Conservation (phyloP, 2,113 vertebrate genomes). For the Herpetotheres cachinnans region DNA sequence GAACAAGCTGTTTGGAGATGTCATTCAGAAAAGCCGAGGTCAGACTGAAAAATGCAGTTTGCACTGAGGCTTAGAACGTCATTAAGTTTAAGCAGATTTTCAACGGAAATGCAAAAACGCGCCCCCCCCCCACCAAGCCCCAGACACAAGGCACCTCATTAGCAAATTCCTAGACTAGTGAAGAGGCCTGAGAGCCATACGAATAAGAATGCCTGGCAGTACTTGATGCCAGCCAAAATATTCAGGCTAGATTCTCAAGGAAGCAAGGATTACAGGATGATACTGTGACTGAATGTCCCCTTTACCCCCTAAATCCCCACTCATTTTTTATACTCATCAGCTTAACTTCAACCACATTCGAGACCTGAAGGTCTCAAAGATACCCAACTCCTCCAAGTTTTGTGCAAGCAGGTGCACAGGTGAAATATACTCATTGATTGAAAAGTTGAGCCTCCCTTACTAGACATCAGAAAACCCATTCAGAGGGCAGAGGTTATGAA, state of each 20-base stretch:
- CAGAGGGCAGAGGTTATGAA: background rate
- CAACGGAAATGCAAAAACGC: background rate
- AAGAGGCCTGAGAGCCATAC: background rate
- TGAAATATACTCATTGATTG: background rate
- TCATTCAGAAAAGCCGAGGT: background rate
- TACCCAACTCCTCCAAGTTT: background rate
- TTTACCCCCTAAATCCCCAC: background rate
- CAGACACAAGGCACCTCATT: background rate
- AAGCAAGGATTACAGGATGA: background rate
- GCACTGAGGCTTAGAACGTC: background rate
- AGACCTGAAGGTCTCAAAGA: background rate
- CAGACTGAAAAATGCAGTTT: background rate
- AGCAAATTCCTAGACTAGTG: background rate
- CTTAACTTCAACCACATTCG: background rate
- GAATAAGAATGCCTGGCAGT: background rate
- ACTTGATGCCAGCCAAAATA: background rate
- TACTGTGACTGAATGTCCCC: background rate
- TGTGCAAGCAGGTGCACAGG: rapidly evolving
- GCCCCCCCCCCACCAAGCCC: background rate
- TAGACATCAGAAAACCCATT: background rate
- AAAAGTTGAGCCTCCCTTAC: background rate
- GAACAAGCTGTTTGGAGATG: background rate
- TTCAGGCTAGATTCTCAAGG: background rate
- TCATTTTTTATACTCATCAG: background rate
- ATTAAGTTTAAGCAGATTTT: background rate